These are phyloP conservation scores for Brachypodius melanocephalos DNA, from an alignment of 2,113 vertebrate species.

Conservation along the genomic window DNA sequence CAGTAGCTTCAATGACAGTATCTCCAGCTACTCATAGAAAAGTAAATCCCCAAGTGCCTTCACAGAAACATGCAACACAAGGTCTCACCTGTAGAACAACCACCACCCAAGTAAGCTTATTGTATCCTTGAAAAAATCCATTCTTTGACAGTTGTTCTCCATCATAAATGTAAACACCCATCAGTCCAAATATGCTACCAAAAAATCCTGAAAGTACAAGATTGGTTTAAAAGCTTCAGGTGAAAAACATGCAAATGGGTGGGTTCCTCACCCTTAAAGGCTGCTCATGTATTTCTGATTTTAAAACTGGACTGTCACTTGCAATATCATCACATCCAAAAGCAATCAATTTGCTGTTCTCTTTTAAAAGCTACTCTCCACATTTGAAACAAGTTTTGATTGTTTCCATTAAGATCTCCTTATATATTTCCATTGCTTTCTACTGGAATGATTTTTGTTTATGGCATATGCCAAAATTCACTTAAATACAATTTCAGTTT, in stretches of 20 bases:
- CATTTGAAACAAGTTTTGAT: not conserved
- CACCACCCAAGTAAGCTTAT: conserved; percentile 89
- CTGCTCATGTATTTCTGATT: not conserved
- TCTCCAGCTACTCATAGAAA: not conserved
- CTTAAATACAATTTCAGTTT: not conserved
- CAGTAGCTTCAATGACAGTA: not conserved
- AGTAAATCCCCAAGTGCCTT: not conserved
- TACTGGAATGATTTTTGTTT: not conserved
- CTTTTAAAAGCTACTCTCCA: not conserved
- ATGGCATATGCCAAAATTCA: not conserved
- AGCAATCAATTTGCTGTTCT: not conserved
- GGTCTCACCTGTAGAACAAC: conserved; percentile 89
- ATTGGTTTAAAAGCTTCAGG: not conserved
- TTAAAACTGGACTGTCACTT: not conserved
- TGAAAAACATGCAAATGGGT: not conserved
- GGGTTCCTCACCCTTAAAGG: not conserved
- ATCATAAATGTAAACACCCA: conserved; percentile 90
- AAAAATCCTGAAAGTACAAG: conserved; percentile 83
- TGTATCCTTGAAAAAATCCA: conserved; percentile 98
- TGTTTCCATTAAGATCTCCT: not conserved
- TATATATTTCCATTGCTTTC: not conserved
- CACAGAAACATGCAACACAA: not conserved
- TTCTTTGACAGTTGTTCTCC: conserved; percentile 85
- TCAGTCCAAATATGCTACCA: conserved; percentile 89
- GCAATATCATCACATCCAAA: not conserved